Base-by-base conservation (phyloP, 2,797 vertebrate genomes). In the Sandelia bainsii region DNA sequence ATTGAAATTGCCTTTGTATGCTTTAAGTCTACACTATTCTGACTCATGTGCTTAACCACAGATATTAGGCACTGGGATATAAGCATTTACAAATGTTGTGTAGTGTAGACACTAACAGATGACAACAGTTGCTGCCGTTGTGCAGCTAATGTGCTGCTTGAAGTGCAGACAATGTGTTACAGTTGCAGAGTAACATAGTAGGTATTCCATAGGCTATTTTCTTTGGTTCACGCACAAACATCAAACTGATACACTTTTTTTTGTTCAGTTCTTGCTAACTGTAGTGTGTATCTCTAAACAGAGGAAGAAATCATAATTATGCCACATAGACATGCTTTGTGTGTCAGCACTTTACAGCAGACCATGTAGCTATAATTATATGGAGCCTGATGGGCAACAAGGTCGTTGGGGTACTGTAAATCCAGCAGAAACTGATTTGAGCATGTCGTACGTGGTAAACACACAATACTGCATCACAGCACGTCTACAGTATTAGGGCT, bases 391-490 rank as follows among this genome's bases (percentile, higher is more conserved):
- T 52, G 54, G 8, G 62, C 66, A 70, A 71, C 40, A 69, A 56
- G 37, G 53, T 6, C 62, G 49, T 8, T 40, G 39, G 13, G 48
- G 11, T 32, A 19, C 32, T 56, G n/a, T 29, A 40, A 40, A 62
- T 29, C 27, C 25, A 29, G 46, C 29, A 56, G 4, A 0, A 19
- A 58, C 20, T 64, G 20, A 48, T 44, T 29, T 32, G 8, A 37
- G 27, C 48, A 70, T 56, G 44, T 50, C 44, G n/a, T 46, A 27
- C 22, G 22, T 4, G 7, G 64, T 80, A 76, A 81, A 80, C 60
- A 76, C 50, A 70, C 54, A 65, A 61, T 9, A 25, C 20, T 48
- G 40, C 40, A 42, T 7, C 40, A 6, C 40, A 42, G 6, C 40
- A 42, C 40, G 72, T 72, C n/a, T 48, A 65, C 39, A 70, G 16